Conservation (phyloP, 2,888 invertebrate species). For the Dendrolimus houi region DNA sequence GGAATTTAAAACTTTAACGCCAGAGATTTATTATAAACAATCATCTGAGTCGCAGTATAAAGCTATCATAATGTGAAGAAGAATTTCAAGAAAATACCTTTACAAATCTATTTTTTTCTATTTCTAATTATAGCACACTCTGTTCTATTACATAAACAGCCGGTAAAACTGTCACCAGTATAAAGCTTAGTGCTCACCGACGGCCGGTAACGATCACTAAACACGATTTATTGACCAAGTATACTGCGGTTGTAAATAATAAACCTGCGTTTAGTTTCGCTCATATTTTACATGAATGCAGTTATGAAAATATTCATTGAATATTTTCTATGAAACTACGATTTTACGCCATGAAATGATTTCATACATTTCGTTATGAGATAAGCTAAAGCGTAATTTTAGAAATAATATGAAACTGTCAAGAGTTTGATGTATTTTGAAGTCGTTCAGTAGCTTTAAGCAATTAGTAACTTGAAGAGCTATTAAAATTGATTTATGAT, state of each 20-base stretch:
- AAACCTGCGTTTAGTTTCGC: background rate
- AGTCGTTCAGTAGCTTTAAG: too few relatives aligned
- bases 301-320: background rate
- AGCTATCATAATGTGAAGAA: conserved; percentile 9
- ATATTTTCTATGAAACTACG: too few relatives aligned
- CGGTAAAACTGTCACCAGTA: conserved; percentile 26
- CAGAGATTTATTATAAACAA: too few relatives aligned
- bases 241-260: conserved; percentile 10
- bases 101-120: conserved; percentile 12
- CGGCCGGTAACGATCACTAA: conserved; percentile 14
- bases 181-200: conserved; percentile 17
- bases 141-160: conserved; percentile 28
- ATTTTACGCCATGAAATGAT: too few relatives aligned
- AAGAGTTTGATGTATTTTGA: too few relatives aligned
- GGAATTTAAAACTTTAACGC: too few relatives aligned
- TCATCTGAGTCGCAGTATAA: too few relatives aligned
- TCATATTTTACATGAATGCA: background rate
- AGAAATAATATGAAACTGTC: too few relatives aligned
- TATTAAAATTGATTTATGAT: too few relatives aligned
- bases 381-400: too few relatives aligned
- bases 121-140: conserved; percentile 25
- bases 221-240: conserved; percentile 16
- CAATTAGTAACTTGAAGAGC: too few relatives aligned
- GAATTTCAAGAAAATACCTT: conserved; percentile 14
- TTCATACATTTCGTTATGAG: too few relatives aligned